A percentile compares a stretch with the other conserved stretches of the same genome.
phyloP scores from a whole-genome alignment of 2,113 vertebrate genomes.

The Hepsetus odoe region DNA sequence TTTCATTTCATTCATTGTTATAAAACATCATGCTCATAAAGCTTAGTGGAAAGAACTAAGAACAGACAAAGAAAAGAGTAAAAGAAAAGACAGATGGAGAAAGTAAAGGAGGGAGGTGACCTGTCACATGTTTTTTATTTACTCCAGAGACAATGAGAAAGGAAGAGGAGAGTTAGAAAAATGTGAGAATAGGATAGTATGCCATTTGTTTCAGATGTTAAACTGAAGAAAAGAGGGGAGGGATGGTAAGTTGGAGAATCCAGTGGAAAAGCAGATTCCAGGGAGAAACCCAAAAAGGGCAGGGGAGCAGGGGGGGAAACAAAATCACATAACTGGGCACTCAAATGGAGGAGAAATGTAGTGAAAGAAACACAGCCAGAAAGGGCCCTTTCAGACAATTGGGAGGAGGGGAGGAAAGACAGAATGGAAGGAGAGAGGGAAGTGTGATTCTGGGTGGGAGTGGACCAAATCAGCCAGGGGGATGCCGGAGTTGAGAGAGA shows the following conservation, averaged over 20 bases:
- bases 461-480: conserved; percentile 42
- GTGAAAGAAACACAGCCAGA: neutral
- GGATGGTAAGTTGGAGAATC: conserved; percentile 67
- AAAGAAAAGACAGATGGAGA: conserved; percentile 47
- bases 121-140: conserved; percentile 54
- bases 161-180: conserved; percentile 4
- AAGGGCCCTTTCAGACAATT: conserved; percentile 48
- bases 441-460: conserved; percentile 47
- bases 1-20: neutral
- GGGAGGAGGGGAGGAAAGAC: conserved; percentile 49
- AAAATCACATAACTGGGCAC: conserved; percentile 42
- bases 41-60: neutral
- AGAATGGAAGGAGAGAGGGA: conserved; percentile 40
- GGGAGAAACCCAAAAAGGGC: conserved; percentile 68
- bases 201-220: conserved; percentile 27
- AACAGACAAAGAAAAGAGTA: neutral
- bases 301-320: conserved; percentile 47
- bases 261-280: conserved; percentile 69
- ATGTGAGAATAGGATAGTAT: conserved; percentile 11
- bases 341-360: conserved; percentile 7
- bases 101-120: conserved; percentile 37
- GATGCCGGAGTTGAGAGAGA: conserved; percentile 48
- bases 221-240: conserved; percentile 2
- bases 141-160: conserved; percentile 46
- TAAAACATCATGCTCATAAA: neutral